phyloP scores from a whole-genome alignment of 2,888 invertebrate genomes.

The Autographa pulchrina region DNA sequence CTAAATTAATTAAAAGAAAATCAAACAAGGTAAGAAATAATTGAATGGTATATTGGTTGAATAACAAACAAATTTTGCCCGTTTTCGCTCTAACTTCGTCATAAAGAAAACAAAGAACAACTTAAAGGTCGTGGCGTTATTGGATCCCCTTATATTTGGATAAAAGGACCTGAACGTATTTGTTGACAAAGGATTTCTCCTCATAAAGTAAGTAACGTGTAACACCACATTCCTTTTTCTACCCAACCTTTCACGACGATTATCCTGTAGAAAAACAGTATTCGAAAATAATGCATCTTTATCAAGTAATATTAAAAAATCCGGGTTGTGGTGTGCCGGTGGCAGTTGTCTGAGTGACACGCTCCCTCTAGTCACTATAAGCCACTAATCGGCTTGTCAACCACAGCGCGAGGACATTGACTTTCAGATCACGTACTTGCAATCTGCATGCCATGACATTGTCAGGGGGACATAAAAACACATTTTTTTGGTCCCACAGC shows the following conservation, averaged over 20 bases:
- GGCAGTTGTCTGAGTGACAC: slow-evolving; percentile 59
- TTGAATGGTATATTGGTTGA: not conserved
- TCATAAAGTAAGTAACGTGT: not conserved
- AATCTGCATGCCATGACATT: slow-evolving; percentile 82
- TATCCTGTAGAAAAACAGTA: slow-evolving; percentile 32
- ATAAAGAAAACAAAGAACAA: not conserved
- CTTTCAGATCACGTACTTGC: slow-evolving; percentile 85
- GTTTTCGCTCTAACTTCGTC: not conserved
- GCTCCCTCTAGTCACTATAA: slow-evolving; percentile 62
- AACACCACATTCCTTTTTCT: not conserved
- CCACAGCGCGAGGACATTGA: slow-evolving; percentile 76
- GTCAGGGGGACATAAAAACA: slow-evolving; percentile 74
- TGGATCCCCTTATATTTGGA: slow-evolving; percentile 8
- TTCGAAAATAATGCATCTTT: slow-evolving; percentile 29
- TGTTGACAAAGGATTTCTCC: slow-evolving; percentile 7
- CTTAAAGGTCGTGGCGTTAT: slow-evolving; percentile 9
- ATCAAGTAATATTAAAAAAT: slow-evolving; percentile 53
- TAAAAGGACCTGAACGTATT: slow-evolving; percentile 5
- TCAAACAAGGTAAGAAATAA: not conserved
- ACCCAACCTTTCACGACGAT: slow-evolving; percentile 8
- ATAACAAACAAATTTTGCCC: not conserved
- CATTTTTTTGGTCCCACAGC: slow-evolving; percentile 63
- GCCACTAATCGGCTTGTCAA: slow-evolving; percentile 85
- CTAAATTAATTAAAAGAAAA: not conserved
- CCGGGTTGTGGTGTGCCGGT: slow-evolving; percentile 34